Percentiles rank a stretch among this genome's conserved stretches.
phyloP scores from a whole-genome alignment of 2,113 vertebrate genomes.

The Pseudopodoces humilis region DNA sequence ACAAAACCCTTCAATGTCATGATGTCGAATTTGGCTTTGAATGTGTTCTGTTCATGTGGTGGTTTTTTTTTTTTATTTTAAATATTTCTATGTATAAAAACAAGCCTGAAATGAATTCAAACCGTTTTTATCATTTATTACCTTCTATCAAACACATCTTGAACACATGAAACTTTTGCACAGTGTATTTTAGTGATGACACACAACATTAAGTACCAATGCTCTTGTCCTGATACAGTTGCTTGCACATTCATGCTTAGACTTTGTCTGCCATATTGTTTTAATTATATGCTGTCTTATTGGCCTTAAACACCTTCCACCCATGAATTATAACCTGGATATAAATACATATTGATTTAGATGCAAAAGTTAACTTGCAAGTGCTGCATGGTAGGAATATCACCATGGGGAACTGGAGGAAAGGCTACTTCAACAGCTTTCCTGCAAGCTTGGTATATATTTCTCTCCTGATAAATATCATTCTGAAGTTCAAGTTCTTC shows the following conservation, averaged over 20 bases:
- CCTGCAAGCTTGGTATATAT: not conserved
- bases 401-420: not conserved
- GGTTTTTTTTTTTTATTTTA: not conserved
- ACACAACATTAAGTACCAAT: not conserved
- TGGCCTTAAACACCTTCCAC: not conserved
- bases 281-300: not conserved
- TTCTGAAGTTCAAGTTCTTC: not conserved
- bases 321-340: not conserved
- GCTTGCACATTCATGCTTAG: not conserved
- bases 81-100: not conserved
- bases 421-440: not conserved
- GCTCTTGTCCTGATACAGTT: not conserved
- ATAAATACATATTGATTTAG: not conserved
- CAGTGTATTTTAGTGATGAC: not conserved
- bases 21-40: not conserved
- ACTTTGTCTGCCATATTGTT: not conserved
- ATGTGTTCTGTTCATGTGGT: fast-evolving
- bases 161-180: not conserved
- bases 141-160: not conserved
- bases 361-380: not conserved
- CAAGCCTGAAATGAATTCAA: not conserved
- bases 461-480: not conserved
- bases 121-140: fast-evolving
- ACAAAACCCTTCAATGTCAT: not conserved
- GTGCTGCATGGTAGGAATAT: not conserved